Evolutionary conservation across 2,888 invertebrate genomes (phyloP).

Genomic region (Acanthosepion esculentum): DNA sequence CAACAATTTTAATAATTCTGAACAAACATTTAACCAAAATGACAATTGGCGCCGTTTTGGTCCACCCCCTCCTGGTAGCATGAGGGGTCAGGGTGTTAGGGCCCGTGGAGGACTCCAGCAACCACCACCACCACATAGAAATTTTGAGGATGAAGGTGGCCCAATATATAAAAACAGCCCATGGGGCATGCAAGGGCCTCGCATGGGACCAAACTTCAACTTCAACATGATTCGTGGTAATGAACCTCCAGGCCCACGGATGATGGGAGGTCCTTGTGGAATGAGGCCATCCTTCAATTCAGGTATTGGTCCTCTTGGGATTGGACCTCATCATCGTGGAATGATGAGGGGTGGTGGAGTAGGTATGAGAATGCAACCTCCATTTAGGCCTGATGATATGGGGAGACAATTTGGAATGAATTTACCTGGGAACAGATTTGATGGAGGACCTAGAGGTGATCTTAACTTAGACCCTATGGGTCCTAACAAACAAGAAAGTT

Average conservation of each 20-base stretch:
- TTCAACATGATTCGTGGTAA: slow-evolving; percentile 44
- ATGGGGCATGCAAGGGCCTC: slow-evolving; percentile 36
- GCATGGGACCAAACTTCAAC: slow-evolving; percentile 18
- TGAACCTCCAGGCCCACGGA: slow-evolving; percentile 48
- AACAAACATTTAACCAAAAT: background rate
- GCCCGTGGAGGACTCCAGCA: background rate
- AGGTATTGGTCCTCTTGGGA: slow-evolving; percentile 46
- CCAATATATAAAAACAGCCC: too few species aligned
- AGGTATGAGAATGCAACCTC: slow-evolving; percentile 41
- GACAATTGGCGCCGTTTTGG: slow-evolving; percentile 12
- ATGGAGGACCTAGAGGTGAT: background rate
- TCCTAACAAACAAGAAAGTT: background rate
- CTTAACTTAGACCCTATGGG: background rate
- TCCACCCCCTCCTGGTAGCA: background rate
- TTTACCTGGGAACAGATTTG: slow-evolving; percentile 21
- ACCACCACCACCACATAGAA: background rate
- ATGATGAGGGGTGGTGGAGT: slow-evolving; percentile 45
- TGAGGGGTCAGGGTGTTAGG: background rate
- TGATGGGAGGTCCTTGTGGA: slow-evolving; percentile 49
- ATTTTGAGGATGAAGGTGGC: slow-evolving; percentile 36
- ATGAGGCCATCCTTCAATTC: slow-evolving; percentile 39
- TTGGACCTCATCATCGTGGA: background rate
- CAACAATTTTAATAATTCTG: background rate
- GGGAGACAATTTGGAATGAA: background rate
- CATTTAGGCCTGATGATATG: slow-evolving; percentile 45